Evolutionary conservation across 1,140 invertebrate species (phyloP), one percentile per base, ranked within the genome.

Genomic region (Telenomus remus): DNA sequence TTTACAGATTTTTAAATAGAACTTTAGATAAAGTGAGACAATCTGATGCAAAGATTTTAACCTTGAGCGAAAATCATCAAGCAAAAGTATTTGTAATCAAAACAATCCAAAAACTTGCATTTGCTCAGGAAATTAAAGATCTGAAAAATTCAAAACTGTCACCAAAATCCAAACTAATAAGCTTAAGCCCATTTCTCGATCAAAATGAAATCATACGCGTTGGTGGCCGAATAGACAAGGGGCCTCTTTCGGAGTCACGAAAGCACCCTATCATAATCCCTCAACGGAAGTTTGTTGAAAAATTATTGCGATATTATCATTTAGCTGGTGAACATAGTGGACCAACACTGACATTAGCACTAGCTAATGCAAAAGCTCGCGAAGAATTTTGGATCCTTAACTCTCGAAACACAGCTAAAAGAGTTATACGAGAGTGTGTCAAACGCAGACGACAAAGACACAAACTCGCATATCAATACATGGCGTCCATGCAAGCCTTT

Each of bases 401-500:
- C 13, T 13, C n/a, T 8, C 43, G 43, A 6, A 46, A 46, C 43
- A 46, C 13, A 1, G 13, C 13, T 1, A 6, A 46, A 46, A 13
- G 3, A 46, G 3, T 46, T 13, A 46, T 46, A 10, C 7, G 4
- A 2, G 13, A 46, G 7, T 46, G 43, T 46, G 8, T 46, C 13
- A 12, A 3, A 8, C 13, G 11, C 13, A 12, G 13, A 14, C 5
- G 43, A n/a, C 7, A 46, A 9, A 3, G 37, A 4, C 37, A 46
- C n/a, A 46, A 46, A 13, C 43, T 46, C 43, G n/a, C n/a, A 14
- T 8, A 13, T 13, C 43, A 46, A 46, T 46, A 10, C 13, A 46
- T 46, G n/a, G 13, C 7, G 2, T 46, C 43, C 13, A 4, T 46
- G 6, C 13, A 6, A 46, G 2, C n/a, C 1, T 6, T 14, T 1